phyloP scores from a whole-genome alignment of 2,888 invertebrate genomes.

The Penaeus monodon region DNA sequence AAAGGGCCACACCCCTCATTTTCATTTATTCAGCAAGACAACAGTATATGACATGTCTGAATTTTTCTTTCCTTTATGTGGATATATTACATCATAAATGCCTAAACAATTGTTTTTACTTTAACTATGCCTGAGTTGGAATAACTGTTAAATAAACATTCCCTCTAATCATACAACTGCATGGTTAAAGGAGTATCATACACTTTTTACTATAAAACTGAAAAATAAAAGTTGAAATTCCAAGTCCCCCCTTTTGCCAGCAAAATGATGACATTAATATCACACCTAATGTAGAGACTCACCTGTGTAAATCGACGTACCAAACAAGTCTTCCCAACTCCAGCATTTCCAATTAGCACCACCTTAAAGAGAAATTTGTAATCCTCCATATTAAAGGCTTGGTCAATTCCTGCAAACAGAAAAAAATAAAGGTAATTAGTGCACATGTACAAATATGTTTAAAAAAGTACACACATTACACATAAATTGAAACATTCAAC shows the following conservation, averaged over 20 bases:
- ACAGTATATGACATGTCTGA: conserved; percentile 52
- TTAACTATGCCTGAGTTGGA: no score
- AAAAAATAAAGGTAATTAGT: neutral
- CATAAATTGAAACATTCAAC: no score
- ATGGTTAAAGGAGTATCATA: no score
- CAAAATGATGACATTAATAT: no score
- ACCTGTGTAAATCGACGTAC: conserved; percentile 96
- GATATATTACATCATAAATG: neutral
- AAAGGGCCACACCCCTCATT: no score
- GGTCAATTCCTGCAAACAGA: conserved; percentile 44
- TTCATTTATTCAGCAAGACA: neutral
- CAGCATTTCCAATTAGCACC: conserved; percentile 97
- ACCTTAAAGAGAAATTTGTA: conserved; percentile 99
- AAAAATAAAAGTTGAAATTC: no score
- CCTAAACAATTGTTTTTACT: no score
- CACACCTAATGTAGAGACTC: conserved; percentile 62
- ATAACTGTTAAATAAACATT: no score
- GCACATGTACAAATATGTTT: neutral
- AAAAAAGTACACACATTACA: no score
- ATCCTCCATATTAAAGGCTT: conserved; percentile 83
- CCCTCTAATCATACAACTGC: no score
- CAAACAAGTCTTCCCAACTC: conserved; percentile 97
- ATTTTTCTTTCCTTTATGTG: conserved; percentile 62
- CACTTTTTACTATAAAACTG: no score
- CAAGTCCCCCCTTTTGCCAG: no score